These are phyloP conservation scores for Caenorhabditis becei DNA, from an alignment of 2,888 invertebrate genomes.

Conservation along the genomic window DNA sequence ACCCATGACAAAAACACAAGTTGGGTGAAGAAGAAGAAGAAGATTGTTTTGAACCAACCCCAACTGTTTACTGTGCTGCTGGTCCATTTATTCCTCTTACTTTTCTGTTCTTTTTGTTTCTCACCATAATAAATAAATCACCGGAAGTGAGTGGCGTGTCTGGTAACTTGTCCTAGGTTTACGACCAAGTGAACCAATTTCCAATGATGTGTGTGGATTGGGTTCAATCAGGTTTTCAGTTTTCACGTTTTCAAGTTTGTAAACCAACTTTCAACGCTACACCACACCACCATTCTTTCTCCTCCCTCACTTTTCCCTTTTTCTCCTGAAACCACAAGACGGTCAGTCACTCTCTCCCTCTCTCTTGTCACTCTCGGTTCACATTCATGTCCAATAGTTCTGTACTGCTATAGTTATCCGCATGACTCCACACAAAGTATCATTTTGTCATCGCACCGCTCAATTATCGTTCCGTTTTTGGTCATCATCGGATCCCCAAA, in stretches of 20 bases:
- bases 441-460: conserved; percentile 36
- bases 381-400: not conserved
- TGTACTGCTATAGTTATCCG: conserved; percentile 27
- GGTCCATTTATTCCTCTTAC: not conserved
- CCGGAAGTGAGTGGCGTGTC: conserved; percentile 2
- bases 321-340: not conserved
- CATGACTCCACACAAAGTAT: conserved; percentile 45
- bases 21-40: no score
- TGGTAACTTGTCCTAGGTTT: conserved; percentile 4
- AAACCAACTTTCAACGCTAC: not conserved
- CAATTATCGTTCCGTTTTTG: conserved; percentile 51
- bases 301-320: not conserved
- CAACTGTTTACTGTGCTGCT: not conserved
- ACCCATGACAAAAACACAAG: conserved; percentile 1
- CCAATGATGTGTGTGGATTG: conserved; percentile 1
- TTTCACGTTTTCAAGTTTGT: conserved; percentile 6
- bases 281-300: not conserved
- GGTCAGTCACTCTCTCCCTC: conserved; percentile 3
- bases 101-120: not conserved
- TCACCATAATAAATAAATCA: conserved; percentile 4
- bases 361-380: not conserved
- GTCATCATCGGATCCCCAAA: conserved; percentile 9
- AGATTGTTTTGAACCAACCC: not conserved
- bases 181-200: conserved; percentile 16
- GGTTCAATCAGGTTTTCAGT: conserved; percentile 17